Conservation (phyloP, 2,888 invertebrate species). For the Acanthosepion pharaonis region DNA sequence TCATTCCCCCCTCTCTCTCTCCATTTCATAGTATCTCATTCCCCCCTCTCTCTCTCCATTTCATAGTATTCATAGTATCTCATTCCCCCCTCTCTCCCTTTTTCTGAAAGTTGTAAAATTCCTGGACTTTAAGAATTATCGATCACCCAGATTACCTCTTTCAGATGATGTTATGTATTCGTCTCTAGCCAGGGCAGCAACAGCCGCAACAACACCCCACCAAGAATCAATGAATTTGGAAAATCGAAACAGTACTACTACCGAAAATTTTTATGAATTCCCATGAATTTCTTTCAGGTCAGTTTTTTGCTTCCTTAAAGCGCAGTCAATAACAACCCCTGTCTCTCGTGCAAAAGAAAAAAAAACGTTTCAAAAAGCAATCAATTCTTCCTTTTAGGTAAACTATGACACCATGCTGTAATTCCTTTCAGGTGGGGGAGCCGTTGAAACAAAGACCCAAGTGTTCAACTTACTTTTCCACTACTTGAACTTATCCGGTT, state of each 20-base stretch:
- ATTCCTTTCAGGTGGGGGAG: neutral
- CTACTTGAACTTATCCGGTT: neutral
- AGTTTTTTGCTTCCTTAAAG: neutral
- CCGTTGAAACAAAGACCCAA: neutral
- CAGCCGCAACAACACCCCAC: neutral
- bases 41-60: neutral
- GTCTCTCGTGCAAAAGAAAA: neutral
- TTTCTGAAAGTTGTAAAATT: neutral
- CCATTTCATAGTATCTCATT: no score
- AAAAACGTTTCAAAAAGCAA: no score
- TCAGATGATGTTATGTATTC: neutral
- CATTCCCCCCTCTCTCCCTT: neutral
- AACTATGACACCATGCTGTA: neutral
- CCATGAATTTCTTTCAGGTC: neutral
- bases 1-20: no score
- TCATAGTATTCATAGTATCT: neutral
- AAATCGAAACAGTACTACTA: conserved; percentile 33
- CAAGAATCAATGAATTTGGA: neutral
- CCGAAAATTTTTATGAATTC: conserved; percentile 33
- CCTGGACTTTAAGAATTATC: neutral
- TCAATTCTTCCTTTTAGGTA: no score
- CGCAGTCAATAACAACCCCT: neutral
- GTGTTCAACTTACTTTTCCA: conserved; percentile 33
- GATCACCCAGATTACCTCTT: neutral
- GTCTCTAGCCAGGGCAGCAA: neutral